Evolutionary conservation across 2,797 vertebrate species (phyloP), one percentile per base, ranked within the genome.

Genomic region (Champsocephalus esox): DNA sequence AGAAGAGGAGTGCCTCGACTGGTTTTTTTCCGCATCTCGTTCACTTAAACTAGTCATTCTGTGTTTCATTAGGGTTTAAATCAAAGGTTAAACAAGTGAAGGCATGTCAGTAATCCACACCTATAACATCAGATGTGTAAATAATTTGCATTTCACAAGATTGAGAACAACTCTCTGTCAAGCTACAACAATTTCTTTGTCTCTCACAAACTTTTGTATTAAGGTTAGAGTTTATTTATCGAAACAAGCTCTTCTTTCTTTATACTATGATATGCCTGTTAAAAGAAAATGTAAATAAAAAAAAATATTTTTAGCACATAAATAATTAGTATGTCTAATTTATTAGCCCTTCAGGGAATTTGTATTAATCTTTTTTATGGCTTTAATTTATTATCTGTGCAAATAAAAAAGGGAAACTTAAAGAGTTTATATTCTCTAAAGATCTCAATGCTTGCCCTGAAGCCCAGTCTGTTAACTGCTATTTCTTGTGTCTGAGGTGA

Each of bases 21-120:
- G 62, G 54, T 69, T 73, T 1, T 51, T 64, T 28, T 63, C 57
- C 70, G 61, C 51, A 11, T 77, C 66, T 21, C 7, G 12, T 34
- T 21, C 45, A n/a, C 54, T 67, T 1, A 55, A 69, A 49, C 19
- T 12, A 9, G 16, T 71, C 58, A 6, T 45, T 24, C 71, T 12
- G 14, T 24, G 10, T 70, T 0, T 76, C 43, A 58, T 66, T 73
- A 58, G 14, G 41, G n/a, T 68, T 70, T 45, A 38, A 46, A 63
- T 41, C 1, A 0, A 32, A 62, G 4, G 50, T 68, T 21, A 38
- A 65, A 46, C 70, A 59, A 60, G 50, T 70, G 56, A 50, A 12
- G 12, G 11, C 19, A 66, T 7, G 8, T 56, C 52, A 43, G 7
- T 12, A n/a, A 43, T 17, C 14, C 28, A 48, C 45, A 46, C 66